Base-by-base conservation (phyloP, 2,797 vertebrate genomes). In the Chloroceryle inda region DNA sequence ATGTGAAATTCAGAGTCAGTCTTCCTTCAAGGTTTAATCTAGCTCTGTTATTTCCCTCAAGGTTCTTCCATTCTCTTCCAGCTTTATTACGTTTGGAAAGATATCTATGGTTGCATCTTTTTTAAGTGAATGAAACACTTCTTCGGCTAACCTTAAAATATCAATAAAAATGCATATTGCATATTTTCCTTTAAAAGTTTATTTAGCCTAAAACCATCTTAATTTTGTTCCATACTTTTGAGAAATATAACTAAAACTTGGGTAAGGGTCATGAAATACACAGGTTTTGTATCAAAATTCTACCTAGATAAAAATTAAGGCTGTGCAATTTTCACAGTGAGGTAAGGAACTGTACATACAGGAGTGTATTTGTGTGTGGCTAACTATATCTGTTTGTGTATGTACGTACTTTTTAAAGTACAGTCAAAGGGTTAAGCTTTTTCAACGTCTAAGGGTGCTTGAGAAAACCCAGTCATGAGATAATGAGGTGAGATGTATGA, bases 51-150 rank as follows among this genome's bases (percentile, higher is more conserved):
- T 81, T 95, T 94, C 88, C 71, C 88, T 78, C 71, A 88, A 95
- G 93, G 71, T 56, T 94, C 81, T 87, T 66, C 63, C 31, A 24
- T 92, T 78, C 31, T 87, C 18, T 85, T 85, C 59, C 47, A 85
- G 13, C 5, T 95, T 90, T 93, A 95, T 92, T 88, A 50, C 19
- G 16, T 79, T 94, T 82, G 89, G 45, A 80, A 85, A 80, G 9
- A 83, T 24, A 55, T 82, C 33, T 40, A 14, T 38, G 23, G 17
- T 82, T 78, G 4, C 58, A 50, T 78, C 49, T 74, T 50, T 76
- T 92, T 80, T 20, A 74, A 85, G 53, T n/a, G 37, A 75, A 83
- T 77, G 68, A 77, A 90, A 78, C 13, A 7, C 20, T 11, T 84
- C 40, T 85, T 64, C 56, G 56, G 29, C 35, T 78, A 84, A 85